Percentiles rank a stretch among this genome's conserved stretches.
Conservation (phyloP, 2,113 vertebrate genomes). For the Oreotrochilus melanogaster region DNA sequence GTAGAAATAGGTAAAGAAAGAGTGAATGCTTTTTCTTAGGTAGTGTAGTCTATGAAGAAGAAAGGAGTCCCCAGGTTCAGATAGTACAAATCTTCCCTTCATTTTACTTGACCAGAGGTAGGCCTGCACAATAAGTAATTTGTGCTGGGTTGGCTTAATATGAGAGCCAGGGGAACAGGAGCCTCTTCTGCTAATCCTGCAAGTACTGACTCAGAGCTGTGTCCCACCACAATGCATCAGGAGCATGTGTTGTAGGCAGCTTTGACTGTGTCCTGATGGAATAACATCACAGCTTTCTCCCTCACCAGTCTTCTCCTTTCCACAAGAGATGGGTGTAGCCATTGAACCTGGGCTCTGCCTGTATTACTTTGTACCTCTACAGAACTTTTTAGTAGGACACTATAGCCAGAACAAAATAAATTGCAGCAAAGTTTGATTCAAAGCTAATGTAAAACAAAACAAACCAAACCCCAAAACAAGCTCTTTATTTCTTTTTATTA, state of each 20-base stretch:
- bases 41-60: neutral
- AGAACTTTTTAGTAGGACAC: neutral
- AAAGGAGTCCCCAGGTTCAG: neutral
- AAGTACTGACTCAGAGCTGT: neutral
- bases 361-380: neutral
- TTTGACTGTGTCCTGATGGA: neutral
- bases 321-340: neutral
- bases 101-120: neutral
- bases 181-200: neutral
- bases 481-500: neutral
- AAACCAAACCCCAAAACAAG: neutral
- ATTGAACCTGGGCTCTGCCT: neutral
- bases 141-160: neutral
- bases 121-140: neutral
- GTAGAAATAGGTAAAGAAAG: neutral
- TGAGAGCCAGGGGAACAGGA: neutral
- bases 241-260: neutral
- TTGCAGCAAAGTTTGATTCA: neutral
- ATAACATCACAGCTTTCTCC: neutral
- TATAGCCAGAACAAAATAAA: neutral
- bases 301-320: neutral
- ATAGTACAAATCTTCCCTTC: neutral
- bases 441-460: neutral
- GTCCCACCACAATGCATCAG: fast-evolving
- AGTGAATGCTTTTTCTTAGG: neutral